A percentile compares a stretch with the other conserved stretches of the same genome.
Evolutionary conservation across 2,113 vertebrate species (phyloP).

Genomic region (Pungitius pungitius): DNA sequence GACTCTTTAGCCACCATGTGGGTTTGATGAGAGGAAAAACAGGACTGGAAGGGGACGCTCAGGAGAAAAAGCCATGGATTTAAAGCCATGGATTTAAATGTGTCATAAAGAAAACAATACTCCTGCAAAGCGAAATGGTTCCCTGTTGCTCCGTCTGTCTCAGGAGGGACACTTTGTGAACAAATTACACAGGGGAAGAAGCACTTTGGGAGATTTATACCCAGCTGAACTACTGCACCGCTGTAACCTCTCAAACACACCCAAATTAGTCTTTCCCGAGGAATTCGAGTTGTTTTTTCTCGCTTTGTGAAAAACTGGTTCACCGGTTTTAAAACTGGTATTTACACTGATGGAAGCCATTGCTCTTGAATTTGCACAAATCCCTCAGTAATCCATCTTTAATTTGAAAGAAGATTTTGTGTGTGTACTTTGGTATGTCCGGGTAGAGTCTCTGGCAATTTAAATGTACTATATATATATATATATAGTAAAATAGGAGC

Average conservation of each 20-base stretch:
- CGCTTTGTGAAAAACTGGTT: slow-evolving; percentile 2
- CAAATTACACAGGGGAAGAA: slow-evolving; percentile 31
- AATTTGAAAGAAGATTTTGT: not conserved
- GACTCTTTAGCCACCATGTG: slow-evolving; percentile 49
- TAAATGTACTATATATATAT: not conserved
- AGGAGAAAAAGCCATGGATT: too few species aligned
- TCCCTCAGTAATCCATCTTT: not conserved
- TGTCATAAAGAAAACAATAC: slow-evolving; percentile 21
- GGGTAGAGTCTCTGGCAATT: not conserved
- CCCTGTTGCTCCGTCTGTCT: slow-evolving; percentile 26
- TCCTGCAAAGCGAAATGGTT: slow-evolving; percentile 39
- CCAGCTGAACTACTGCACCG: slow-evolving; percentile 31
- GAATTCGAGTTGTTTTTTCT: slow-evolving; percentile 18
- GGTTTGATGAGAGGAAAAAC: slow-evolving; percentile 33
- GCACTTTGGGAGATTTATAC: slow-evolving; percentile 50
- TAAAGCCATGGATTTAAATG: slow-evolving; percentile 16
- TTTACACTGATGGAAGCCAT: not conserved
- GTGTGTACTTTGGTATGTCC: not conserved
- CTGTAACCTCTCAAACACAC: slow-evolving; percentile 27
- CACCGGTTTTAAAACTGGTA: not conserved
- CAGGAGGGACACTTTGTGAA: slow-evolving; percentile 19
- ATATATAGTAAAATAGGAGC: slow-evolving; percentile 24
- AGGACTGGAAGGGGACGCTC: not conserved
- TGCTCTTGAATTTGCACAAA: not conserved
- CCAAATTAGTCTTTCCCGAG: slow-evolving; percentile 4